Conservation (phyloP, 2,797 vertebrate genomes). For the Menidia menidia region DNA sequence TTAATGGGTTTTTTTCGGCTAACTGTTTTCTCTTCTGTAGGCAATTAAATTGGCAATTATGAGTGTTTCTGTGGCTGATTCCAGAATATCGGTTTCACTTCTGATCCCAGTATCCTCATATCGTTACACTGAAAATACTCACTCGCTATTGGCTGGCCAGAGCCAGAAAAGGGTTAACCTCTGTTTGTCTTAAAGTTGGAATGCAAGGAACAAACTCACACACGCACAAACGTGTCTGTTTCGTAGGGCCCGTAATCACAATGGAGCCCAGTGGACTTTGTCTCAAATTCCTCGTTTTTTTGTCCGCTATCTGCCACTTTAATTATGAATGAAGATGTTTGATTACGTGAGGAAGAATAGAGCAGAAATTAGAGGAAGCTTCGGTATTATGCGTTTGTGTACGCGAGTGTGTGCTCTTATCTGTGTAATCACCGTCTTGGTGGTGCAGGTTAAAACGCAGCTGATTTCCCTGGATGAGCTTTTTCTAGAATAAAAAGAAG, state of each 20-base stretch:
- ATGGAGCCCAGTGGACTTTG: slow-evolving; percentile 41
- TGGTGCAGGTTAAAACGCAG: slow-evolving; percentile 59
- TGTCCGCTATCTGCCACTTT: slow-evolving; percentile 63
- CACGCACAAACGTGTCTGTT: background rate
- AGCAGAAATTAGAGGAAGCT: slow-evolving; percentile 54
- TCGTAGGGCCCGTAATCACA: slow-evolving; percentile 33
- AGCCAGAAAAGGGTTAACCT: slow-evolving; percentile 33
- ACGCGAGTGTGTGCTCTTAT: slow-evolving; percentile 8
- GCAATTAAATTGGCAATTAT: slow-evolving; percentile 74
- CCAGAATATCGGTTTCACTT: slow-evolving; percentile 56
- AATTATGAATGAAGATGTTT: slow-evolving; percentile 69
- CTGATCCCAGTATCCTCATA: slow-evolving; percentile 40
- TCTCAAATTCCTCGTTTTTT: slow-evolving; percentile 59
- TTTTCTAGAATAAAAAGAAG: slow-evolving; percentile 39
- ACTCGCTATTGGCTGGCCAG: slow-evolving; percentile 1
- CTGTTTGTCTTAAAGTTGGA: slow-evolving; percentile 16
- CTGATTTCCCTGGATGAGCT: slow-evolving; percentile 57
- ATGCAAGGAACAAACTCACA: background rate
- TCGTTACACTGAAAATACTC: slow-evolving; percentile 24
- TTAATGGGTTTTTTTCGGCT: slow-evolving; percentile 61
- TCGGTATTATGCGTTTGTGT: slow-evolving; percentile 17
- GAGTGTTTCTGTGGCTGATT: slow-evolving; percentile 66
- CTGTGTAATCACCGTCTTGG: slow-evolving; percentile 58
- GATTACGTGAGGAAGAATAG: slow-evolving; percentile 67
- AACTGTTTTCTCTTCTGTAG: slow-evolving; percentile 61